phyloP scores from a whole-genome alignment of 2,888 invertebrate species.

The Ethmia dodecea region DNA sequence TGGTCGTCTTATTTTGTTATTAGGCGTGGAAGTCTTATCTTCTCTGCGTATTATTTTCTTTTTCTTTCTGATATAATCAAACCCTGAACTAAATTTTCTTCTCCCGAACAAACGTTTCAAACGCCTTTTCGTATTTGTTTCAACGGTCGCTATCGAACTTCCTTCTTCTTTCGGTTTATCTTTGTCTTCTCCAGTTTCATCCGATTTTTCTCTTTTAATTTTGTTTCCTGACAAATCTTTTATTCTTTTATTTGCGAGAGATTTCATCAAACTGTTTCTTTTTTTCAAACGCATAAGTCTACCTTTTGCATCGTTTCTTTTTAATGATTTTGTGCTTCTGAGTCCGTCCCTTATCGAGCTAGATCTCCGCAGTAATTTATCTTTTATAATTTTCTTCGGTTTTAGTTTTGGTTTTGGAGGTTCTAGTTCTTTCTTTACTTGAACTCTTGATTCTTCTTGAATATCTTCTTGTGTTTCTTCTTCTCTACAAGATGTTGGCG shows the following conservation, averaged over 20 bases:
- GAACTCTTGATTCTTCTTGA: slow-evolving; percentile 37
- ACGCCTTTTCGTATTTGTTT: slow-evolving; percentile 68
- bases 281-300: slow-evolving; percentile 64
- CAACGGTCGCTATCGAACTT: slow-evolving; percentile 40
- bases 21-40: slow-evolving; percentile 45
- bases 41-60: slow-evolving; percentile 84
- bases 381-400: slow-evolving; percentile 60
- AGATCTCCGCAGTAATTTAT: slow-evolving; percentile 54
- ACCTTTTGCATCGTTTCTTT: slow-evolving; percentile 66
- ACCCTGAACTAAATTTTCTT: slow-evolving; percentile 88
- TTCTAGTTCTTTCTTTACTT: slow-evolving; percentile 50
- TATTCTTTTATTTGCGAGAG: slow-evolving; percentile 57
- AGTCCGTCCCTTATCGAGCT: slow-evolving; percentile 69
- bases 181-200: slow-evolving; percentile 49
- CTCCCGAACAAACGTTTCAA: slow-evolving; percentile 82
- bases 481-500: slow-evolving; percentile 79
- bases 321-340: slow-evolving; percentile 63
- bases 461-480: slow-evolving; percentile 28
- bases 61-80: slow-evolving; percentile 93
- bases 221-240: slow-evolving; percentile 53
- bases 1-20: slow-evolving; percentile 63
- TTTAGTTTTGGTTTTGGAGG: slow-evolving; percentile 53
- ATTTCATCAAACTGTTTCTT: slow-evolving; percentile 65
- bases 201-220: slow-evolving; percentile 46
- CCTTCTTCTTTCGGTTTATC: slow-evolving; percentile 57